Evolutionary conservation across 1,140 invertebrate species (phyloP).

Genomic region (Nephila pilipes): DNA sequence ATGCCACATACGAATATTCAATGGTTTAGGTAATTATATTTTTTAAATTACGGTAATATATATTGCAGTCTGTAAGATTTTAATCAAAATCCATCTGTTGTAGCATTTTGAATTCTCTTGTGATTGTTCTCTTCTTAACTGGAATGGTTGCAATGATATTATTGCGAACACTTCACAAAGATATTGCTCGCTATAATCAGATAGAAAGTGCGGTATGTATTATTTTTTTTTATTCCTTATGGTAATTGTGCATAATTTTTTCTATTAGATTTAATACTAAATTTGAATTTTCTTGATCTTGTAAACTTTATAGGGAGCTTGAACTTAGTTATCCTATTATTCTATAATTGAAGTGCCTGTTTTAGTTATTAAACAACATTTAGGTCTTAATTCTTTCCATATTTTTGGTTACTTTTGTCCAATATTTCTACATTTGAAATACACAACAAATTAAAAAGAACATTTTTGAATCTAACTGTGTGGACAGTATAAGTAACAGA

Average conservation of each 20-base stretch:
- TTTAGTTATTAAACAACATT: too few relatives aligned
- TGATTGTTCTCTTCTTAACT: conserved; percentile 87
- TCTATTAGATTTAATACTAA: too few relatives aligned
- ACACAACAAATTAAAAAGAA: too few relatives aligned
- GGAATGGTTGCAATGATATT: conserved; percentile 99
- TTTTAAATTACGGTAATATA: conserved; percentile 25
- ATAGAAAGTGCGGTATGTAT: conserved; percentile 84
- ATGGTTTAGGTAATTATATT: conserved; percentile 93
- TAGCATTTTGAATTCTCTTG: conserved; percentile 84
- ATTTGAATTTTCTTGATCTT: too few relatives aligned
- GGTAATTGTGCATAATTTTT: background rate
- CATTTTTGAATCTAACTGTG: too few relatives aligned
- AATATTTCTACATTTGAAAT: too few relatives aligned
- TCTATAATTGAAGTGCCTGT: too few relatives aligned
- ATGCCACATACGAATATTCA: conserved; percentile 99
- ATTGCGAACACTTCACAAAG: conserved; percentile 97
- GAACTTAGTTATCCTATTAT: too few relatives aligned
- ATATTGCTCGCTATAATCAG: conserved; percentile 99
- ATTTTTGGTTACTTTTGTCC: too few relatives aligned
- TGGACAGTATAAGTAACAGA: too few relatives aligned
- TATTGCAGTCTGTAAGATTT: background rate
- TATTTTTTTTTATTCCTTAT: background rate
- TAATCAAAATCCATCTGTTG: conserved; percentile 78
- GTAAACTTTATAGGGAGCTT: too few relatives aligned
- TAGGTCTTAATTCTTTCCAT: too few relatives aligned